phyloP scores from a whole-genome alignment of 2,888 invertebrate genomes.

The Loripinus fragilis region DNA sequence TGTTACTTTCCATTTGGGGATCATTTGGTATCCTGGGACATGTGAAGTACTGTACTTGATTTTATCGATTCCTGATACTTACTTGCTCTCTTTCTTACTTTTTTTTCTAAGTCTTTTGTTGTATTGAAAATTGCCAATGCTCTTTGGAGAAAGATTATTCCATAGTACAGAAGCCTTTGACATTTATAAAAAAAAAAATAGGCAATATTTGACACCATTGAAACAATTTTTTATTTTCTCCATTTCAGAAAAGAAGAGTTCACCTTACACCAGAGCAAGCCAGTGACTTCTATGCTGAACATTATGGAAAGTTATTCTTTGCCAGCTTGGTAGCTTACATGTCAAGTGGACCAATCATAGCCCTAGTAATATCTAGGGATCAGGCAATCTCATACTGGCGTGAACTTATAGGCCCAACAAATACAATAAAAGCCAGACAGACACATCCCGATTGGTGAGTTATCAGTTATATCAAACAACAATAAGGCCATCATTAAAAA shows the following conservation, averaged over 20 bases:
- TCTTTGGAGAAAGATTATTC: no score
- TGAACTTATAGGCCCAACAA: slow-evolving; percentile 89
- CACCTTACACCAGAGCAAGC: slow-evolving; percentile 93
- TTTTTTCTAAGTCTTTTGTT: no score
- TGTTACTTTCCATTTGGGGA: no score
- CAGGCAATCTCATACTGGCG: slow-evolving; percentile 90
- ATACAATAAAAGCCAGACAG: slow-evolving; percentile 84
- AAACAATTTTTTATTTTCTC: slow-evolving; percentile 6
- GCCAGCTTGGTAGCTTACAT: slow-evolving; percentile 92
- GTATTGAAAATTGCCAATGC: no score
- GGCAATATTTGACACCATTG: background rate
- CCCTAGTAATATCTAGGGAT: slow-evolving; percentile 87
- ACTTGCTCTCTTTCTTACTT: no score
- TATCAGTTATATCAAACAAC: no score
- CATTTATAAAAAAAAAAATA: no score
- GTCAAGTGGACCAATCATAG: slow-evolving; percentile 90
- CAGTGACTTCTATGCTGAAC: slow-evolving; percentile 91
- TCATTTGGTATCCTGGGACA: no score
- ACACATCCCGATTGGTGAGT: slow-evolving; percentile 87
- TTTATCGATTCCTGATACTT: no score
- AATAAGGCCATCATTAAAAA: no score
- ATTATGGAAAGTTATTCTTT: slow-evolving; percentile 90
- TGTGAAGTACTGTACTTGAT: no score
- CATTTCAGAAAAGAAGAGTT: slow-evolving; percentile 87
- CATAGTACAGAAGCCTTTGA: no score